Evolutionary conservation across 2,113 vertebrate genomes (phyloP).

Genomic region (Crocuta crocuta): DNA sequence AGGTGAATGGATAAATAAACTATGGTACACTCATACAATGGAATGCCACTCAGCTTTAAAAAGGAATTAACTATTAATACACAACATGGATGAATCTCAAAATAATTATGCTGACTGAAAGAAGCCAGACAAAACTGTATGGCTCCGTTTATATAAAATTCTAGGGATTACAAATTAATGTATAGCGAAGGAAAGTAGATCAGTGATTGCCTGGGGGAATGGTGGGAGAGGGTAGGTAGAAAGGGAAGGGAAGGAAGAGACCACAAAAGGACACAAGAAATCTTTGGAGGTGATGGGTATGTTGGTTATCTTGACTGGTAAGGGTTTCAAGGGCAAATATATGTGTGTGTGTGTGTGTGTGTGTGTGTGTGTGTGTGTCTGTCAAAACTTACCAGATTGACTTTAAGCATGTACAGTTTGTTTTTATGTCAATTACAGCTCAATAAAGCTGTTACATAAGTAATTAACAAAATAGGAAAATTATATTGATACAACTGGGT

Average conservation of each 20-base stretch:
- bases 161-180: not conserved
- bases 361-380: no score
- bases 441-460: not conserved
- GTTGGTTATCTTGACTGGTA: not conserved
- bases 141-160: not conserved
- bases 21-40: not conserved
- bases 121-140: not conserved
- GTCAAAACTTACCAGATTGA: not conserved
- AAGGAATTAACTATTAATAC: not conserved
- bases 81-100: not conserved
- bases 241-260: not conserved
- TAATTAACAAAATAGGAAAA: not conserved
- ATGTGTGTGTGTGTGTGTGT: not conserved
- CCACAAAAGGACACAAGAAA: not conserved
- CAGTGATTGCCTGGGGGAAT: not conserved
- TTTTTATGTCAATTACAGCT: not conserved
- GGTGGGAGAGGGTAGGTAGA: not conserved
- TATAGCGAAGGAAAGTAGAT: not conserved
- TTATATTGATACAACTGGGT: no score
- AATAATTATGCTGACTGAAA: not conserved
- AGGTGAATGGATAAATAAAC: not conserved
- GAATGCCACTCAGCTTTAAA: not conserved
- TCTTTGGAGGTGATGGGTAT: not conserved
- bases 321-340: not conserved
- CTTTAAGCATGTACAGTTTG: not conserved